These are phyloP conservation scores for Diplodus puntazzo DNA, from an alignment of 2,797 vertebrate genomes.

Conservation along the genomic window DNA sequence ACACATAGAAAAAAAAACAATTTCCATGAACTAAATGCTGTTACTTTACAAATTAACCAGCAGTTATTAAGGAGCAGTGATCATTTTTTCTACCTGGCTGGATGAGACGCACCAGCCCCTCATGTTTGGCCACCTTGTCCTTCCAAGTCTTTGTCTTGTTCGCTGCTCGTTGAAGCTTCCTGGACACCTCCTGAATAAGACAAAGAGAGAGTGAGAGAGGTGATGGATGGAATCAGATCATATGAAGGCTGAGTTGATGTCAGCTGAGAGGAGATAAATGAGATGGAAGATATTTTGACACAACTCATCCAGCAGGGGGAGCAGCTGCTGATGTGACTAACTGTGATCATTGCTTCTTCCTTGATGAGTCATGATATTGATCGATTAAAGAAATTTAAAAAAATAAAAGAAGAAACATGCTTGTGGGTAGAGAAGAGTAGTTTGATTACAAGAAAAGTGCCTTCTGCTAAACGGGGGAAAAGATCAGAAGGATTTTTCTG, in stretches of 20 bases:
- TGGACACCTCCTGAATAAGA: conserved; percentile 87
- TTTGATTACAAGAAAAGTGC: background rate
- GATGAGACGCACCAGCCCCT: conserved; percentile 94
- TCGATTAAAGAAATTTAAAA: background rate
- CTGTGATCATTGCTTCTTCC: background rate
- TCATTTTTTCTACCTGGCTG: conserved; percentile 88
- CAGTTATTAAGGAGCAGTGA: too few relatives aligned
- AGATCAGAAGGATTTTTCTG: background rate
- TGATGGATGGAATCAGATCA: background rate
- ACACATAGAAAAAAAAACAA: background rate
- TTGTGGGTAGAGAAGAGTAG: background rate
- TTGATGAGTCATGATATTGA: background rate
- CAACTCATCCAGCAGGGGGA: background rate
- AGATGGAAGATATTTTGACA: background rate
- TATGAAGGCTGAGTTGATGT: background rate
- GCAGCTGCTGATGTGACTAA: background rate
- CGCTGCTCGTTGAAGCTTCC: conserved; percentile 90
- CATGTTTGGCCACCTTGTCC: conserved; percentile 93
- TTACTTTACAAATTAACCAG: background rate
- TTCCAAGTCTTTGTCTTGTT: conserved; percentile 95
- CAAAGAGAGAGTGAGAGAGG: conserved; percentile 1
- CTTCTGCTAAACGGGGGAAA: background rate
- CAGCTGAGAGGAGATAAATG: background rate
- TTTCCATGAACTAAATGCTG: background rate
- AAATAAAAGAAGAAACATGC: background rate